These are phyloP conservation scores for Neoitamus cyanurus DNA, from an alignment of 2,888 invertebrate species.

Conservation along the genomic window DNA sequence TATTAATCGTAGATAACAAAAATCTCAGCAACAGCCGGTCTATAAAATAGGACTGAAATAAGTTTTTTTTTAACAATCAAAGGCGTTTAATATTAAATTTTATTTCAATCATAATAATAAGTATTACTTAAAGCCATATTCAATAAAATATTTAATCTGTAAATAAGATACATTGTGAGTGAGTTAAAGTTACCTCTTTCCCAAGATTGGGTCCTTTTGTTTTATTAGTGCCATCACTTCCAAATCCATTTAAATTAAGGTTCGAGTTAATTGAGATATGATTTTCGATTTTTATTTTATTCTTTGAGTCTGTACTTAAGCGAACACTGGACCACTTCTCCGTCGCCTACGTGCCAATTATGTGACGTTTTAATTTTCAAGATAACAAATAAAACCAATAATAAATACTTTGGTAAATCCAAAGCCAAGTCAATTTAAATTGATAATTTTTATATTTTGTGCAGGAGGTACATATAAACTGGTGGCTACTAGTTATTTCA, in stretches of 20 bases:
- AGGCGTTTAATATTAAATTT: too few relatives aligned
- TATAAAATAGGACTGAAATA: too few relatives aligned
- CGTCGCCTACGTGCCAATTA: constrained; percentile 54
- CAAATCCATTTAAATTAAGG: constrained; percentile 59
- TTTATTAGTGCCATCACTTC: constrained; percentile 54
- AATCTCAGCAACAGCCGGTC: too few relatives aligned
- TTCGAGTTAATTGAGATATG: constrained; percentile 58
- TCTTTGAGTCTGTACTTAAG: constrained; percentile 58
- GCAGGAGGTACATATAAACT: background rate
- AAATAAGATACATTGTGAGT: background rate
- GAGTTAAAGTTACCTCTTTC: constrained; percentile 56
- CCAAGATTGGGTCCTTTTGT: constrained; percentile 56
- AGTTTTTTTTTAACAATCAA: too few relatives aligned
- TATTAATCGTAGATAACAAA: too few relatives aligned
- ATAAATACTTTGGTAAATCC: background rate
- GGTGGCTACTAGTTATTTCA: background rate
- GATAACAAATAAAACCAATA: background rate
- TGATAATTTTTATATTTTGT: background rate
- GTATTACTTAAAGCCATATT: background rate
- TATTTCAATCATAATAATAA: background rate
- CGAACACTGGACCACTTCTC: constrained; percentile 60
- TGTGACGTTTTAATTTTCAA: background rate
- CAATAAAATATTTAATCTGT: background rate
- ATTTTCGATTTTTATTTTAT: constrained; percentile 59
- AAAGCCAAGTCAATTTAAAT: background rate